Evolutionary conservation across 2,888 invertebrate species (phyloP).

Genomic region (Tetropium fuscum): DNA sequence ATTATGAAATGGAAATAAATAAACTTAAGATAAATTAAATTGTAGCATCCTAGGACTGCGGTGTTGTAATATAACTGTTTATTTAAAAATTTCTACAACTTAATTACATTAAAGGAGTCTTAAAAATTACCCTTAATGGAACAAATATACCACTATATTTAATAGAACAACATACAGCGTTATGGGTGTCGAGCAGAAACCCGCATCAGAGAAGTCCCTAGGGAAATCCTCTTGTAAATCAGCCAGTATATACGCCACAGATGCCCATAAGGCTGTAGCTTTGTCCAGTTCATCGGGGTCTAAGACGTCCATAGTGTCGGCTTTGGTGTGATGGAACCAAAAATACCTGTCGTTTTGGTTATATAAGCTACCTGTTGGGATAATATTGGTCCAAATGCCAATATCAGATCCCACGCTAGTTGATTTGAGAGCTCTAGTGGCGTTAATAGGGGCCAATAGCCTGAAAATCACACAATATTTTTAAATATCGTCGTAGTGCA

Average conservation of each 20-base stretch:
- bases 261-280: slow-evolving; percentile 83
- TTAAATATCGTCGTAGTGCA: too few relatives aligned
- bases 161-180: too few relatives aligned
- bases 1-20: too few relatives aligned
- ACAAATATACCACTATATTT: too few relatives aligned
- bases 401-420: slow-evolving; percentile 78
- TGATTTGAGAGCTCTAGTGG: slow-evolving; percentile 69
- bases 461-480: slow-evolving; percentile 56
- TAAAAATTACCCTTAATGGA: too few relatives aligned
- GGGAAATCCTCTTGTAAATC: slow-evolving; percentile 79
- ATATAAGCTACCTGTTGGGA: slow-evolving; percentile 78
- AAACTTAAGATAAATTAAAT: too few relatives aligned
- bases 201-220: too few relatives aligned
- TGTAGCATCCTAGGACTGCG: too few relatives aligned
- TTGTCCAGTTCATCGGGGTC: slow-evolving; percentile 77
- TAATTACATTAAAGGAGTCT: too few relatives aligned
- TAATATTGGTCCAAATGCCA: slow-evolving; percentile 69
- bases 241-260: slow-evolving; percentile 82
- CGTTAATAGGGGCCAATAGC: slow-evolving; percentile 76
- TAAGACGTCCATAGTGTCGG: slow-evolving; percentile 83
- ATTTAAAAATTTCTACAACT: too few relatives aligned
- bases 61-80: too few relatives aligned
- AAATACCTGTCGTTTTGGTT: slow-evolving; percentile 80
- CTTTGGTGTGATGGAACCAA: slow-evolving; percentile 83
- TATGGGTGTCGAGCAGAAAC: too few relatives aligned